A percentile compares a stretch with the other conserved stretches of the same genome.
Evolutionary conservation across 2,113 vertebrate genomes (phyloP).

Genomic region (Seriola quinqueradiata): DNA sequence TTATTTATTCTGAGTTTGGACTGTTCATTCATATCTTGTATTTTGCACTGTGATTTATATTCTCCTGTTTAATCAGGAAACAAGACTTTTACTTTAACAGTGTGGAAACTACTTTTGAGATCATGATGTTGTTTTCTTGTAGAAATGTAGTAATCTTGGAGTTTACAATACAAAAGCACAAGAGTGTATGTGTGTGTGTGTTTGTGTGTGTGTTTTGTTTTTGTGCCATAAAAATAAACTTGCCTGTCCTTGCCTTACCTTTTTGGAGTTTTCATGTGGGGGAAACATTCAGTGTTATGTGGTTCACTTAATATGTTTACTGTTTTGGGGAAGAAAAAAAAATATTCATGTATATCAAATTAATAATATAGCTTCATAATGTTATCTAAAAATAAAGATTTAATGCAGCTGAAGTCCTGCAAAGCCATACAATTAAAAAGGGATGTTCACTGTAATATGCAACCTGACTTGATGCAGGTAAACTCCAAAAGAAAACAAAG

Average conservation of each 20-base stretch:
- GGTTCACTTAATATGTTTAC: not conserved
- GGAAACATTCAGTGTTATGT: not conserved
- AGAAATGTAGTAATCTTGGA: no score
- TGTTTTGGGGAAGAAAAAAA: not conserved
- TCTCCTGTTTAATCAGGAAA: not conserved
- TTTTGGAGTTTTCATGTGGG: not conserved
- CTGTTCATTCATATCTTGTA: not conserved
- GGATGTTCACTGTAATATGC: not conserved
- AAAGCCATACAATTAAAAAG: not conserved
- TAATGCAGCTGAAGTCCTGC: not conserved
- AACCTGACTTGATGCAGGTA: not conserved
- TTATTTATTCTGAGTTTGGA: not conserved
- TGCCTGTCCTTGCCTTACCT: not conserved
- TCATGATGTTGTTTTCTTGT: no score
- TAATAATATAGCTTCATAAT: not conserved
- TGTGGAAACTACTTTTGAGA: no score
- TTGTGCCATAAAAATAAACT: not conserved
- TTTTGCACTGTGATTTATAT: not conserved
- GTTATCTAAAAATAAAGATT: not conserved
- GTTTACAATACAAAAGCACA: no score
- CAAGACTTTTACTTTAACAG: no score
- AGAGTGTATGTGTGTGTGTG: no score
- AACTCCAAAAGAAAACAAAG: not conserved
- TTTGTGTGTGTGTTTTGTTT: not conserved
- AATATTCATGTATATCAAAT: constrained; percentile 7